Evolutionary conservation across 2,888 invertebrate species (phyloP), one percentile per base, ranked within the genome.

Genomic region (Stenichneumon culpator): DNA sequence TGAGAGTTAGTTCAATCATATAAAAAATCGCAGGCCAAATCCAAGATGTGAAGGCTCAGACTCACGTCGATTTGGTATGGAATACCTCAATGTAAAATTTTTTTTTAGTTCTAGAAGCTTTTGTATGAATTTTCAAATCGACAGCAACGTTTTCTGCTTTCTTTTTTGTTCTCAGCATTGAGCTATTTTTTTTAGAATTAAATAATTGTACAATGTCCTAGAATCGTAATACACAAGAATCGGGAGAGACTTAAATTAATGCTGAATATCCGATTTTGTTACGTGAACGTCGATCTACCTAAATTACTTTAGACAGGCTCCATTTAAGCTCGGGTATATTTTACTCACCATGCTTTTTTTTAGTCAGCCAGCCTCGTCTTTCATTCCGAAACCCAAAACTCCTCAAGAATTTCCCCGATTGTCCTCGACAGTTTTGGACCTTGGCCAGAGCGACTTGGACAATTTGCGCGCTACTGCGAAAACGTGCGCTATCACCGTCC

Each of bases 401-500:
- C 7, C n/a, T 32, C 36, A 82, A 54, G 79, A 79, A 9, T 19
- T 22, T 47, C n/a, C 47, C 47, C 65, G 68, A 36, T 60, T 39
- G 11, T 63, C 77, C 54, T 25, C 7, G 16, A 79, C 36, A 70
- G 25, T 57, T 32, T 9, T 50, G 36, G 57, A 75, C 74, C 54
- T n/a, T 50, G 6, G 11, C 16, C 52, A 50, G 22, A 81, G 63
- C 47, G 16, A 3, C 19, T 50, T 54, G 57, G 74, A 79, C 5
- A 69, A 44, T 69, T 82, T 79, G 39, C 69, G 47, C 9, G 74
- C 73, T 25, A 54, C 70, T 36, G 65, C 69, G 47, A 70, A 67
- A 44, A 84, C 82, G 81, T 87, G 68, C 52, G 79, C 52, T n/a
- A 28, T 32, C 39, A 7, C 52, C n/a, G 1, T 16, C 36, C 0